phyloP scores from a whole-genome alignment of 2,888 invertebrate genomes.

The Drosophila mayaguana region DNA sequence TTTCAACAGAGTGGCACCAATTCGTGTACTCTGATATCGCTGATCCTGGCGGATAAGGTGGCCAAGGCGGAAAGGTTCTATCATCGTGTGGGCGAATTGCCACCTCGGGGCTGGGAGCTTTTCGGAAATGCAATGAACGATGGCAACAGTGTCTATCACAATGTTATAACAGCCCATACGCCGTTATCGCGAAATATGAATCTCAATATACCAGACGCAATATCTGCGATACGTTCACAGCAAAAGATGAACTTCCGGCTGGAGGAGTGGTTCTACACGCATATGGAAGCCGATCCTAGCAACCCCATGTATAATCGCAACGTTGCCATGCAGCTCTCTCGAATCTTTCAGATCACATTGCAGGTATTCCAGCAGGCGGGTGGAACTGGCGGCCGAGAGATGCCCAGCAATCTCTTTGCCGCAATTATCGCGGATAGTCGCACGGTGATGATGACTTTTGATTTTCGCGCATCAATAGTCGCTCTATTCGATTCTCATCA shows the following conservation, averaged over 20 bases:
- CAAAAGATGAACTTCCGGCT: conserved; percentile 75
- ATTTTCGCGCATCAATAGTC: conserved; percentile 73
- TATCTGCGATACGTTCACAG: conserved; percentile 84
- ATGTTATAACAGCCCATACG: conserved; percentile 81
- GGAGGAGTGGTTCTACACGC: conserved; percentile 82
- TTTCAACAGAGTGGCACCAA: conserved; percentile 86
- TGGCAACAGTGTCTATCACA: conserved; percentile 87
- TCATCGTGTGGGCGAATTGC: conserved; percentile 63
- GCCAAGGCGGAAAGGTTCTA: conserved; percentile 68
- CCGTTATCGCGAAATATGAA: conserved; percentile 85
- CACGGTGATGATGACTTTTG: conserved; percentile 78
- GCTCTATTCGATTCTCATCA: conserved; percentile 82
- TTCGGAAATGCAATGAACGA: conserved; percentile 87
- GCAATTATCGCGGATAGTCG: conserved; percentile 82
- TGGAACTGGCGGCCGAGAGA: conserved; percentile 24
- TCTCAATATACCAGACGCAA: conserved; percentile 86
- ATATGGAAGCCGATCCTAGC: conserved; percentile 76
- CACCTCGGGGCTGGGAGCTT: conserved; percentile 85
- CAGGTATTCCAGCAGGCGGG: conserved; percentile 70
- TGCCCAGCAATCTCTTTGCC: conserved; percentile 69
- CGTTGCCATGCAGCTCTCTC: conserved; percentile 73
- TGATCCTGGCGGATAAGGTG: conserved; percentile 86
- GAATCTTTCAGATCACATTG: conserved; percentile 76
- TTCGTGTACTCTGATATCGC: conserved; percentile 88
- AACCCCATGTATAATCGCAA: conserved; percentile 68